Conservation (phyloP, 2,797 vertebrate species). For the Vespertilio murinus region DNA sequence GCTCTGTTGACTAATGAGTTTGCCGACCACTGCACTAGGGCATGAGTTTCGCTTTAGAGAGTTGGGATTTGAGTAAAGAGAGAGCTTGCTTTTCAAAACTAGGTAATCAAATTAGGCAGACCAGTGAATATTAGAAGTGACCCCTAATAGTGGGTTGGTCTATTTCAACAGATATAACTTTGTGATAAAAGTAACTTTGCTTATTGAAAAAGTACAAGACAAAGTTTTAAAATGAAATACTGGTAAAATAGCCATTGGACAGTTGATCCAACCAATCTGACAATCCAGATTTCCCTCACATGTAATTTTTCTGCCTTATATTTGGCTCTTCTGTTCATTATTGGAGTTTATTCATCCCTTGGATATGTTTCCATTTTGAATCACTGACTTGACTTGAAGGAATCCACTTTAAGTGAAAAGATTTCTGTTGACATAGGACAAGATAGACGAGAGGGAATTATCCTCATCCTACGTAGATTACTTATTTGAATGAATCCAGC, state of each 20-base stretch:
- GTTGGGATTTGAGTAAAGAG: background rate
- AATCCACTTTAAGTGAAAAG: background rate
- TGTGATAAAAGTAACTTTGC: conserved; percentile 15
- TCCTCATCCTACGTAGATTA: background rate
- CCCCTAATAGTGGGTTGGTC: background rate
- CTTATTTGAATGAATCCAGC: conserved; percentile 30
- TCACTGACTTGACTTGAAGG: background rate
- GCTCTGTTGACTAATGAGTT: too few species aligned
- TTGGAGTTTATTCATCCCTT: background rate
- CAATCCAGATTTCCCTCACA: background rate
- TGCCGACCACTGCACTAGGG: too few species aligned
- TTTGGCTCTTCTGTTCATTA: conserved; percentile 28
- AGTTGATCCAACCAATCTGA: background rate
- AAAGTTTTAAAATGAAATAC: conserved; percentile 24
- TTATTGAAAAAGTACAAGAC: conserved; percentile 27
- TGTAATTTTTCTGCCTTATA: background rate
- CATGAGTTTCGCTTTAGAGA: background rate
- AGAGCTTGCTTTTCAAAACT: conserved; percentile 35
- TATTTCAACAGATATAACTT: conserved; percentile 12
- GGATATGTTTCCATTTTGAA: conserved; percentile 25
- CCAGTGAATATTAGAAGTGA: background rate
- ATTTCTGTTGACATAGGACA: background rate
- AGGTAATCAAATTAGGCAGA: background rate
- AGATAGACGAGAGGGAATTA: background rate
- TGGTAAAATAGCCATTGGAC: background rate